Evolutionary conservation across 2,888 invertebrate genomes (phyloP).

Genomic region (Cephus spinipes): DNA sequence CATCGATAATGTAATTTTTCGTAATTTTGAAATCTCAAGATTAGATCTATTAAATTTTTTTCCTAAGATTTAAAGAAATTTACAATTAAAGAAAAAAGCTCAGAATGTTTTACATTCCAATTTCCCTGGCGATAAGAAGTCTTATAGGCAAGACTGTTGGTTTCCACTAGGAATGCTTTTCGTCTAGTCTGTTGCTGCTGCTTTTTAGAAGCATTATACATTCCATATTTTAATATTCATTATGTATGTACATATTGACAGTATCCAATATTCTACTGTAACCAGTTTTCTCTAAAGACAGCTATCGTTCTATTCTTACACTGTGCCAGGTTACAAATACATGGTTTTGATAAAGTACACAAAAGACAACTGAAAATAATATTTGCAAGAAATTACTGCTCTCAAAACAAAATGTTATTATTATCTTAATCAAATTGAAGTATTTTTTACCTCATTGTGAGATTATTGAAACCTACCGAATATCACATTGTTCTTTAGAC

Average conservation of each 20-base stretch:
- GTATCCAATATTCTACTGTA: not conserved
- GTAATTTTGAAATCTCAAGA: not conserved
- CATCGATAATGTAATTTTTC: not conserved
- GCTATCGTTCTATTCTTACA: not conserved
- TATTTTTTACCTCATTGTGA: not conserved
- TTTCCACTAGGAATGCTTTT: not conserved
- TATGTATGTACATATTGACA: slow-evolving; percentile 15
- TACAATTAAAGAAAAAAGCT: not conserved
- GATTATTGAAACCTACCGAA: not conserved
- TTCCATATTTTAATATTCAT: slow-evolving; percentile 22
- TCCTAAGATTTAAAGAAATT: not conserved
- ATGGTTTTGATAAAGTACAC: not conserved
- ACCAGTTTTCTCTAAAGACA: not conserved
- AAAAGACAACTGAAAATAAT: not conserved
- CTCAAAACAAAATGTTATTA: not conserved
- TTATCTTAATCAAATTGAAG: not conserved
- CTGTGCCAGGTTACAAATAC: not conserved
- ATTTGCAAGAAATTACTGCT: not conserved
- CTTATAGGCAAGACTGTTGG: not conserved
- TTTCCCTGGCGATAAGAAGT: not conserved
- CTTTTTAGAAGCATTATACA: slow-evolving; percentile 10
- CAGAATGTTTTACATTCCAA: not conserved
- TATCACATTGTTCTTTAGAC: not conserved
- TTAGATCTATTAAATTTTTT: not conserved
- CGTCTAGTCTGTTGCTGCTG: slow-evolving; percentile 19